A percentile compares a stretch with the other conserved stretches of the same genome.
These are phyloP conservation scores for Hylia prasina DNA, from an alignment of 2,113 vertebrate genomes.

Conservation along the genomic window DNA sequence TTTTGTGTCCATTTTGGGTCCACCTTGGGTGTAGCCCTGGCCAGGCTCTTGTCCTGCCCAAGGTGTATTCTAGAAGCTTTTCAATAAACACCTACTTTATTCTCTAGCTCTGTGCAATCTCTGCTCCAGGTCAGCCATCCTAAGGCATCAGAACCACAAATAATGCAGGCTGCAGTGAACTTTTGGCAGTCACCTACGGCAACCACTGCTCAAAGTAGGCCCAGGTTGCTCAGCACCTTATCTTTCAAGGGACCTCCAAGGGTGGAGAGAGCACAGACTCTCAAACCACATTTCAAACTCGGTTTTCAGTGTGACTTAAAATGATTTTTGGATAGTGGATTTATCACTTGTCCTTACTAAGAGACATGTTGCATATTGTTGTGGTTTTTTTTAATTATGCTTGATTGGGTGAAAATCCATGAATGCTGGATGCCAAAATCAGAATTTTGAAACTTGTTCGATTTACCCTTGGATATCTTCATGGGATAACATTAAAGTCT, in stretches of 20 bases:
- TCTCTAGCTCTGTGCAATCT: background rate
- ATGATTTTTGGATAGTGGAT: background rate
- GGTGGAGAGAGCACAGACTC: background rate
- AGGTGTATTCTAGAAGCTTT: background rate
- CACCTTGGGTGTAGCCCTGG: background rate
- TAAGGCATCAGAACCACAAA: background rate
- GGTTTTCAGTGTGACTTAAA: background rate
- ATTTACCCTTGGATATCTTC: background rate
- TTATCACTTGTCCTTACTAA: background rate
- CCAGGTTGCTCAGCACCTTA: background rate
- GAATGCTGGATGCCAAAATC: background rate
- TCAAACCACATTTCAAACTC: background rate
- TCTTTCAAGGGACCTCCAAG: background rate
- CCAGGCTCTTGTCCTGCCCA: background rate
- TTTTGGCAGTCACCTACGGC: background rate
- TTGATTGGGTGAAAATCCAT: background rate
- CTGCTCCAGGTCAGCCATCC: background rate
- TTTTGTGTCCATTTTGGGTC: background rate
- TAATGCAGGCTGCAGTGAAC: background rate
- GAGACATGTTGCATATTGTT: rapidly evolving
- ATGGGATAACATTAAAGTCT: background rate
- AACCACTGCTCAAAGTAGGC: background rate
- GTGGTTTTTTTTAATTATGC: background rate
- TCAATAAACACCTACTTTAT: background rate
- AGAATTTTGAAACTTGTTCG: background rate